Base-by-base conservation (phyloP, 2,113 vertebrate species). In the Hoplias malabaricus region DNA sequence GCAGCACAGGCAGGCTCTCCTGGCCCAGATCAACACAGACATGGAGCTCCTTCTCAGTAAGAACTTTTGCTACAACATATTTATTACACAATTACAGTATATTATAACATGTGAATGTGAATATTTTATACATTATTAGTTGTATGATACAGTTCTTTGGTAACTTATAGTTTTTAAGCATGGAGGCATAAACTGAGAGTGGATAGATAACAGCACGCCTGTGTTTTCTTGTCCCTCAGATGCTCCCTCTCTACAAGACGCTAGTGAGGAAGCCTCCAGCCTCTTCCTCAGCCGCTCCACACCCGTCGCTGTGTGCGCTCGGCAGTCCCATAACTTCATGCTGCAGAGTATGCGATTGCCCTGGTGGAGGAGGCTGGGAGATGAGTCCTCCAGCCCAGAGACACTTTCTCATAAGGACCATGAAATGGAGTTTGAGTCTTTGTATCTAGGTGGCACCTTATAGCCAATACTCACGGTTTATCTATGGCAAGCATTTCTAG, bases 311-410 rank as follows among this genome's bases (percentile, higher is more conserved):
- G 82, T 91, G 25, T 93, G 92, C 3, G 96, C 95, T 77, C 94
- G 92, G 6, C 92, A 96, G 7, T 86, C 89, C 67, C 96, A 99
- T 85, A 92, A 90, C 14, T 80, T 90, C 0, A 71, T 90, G 84
- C 89, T 99, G 81, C 96, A 93, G 87, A 86, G 88, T 0, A 48
- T 80, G 54, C 84, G 81, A 63, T 93, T 92, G 70, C 96, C 96
- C 0, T 99, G 96, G 96, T 99, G 96, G 97, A 94, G 90, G 86
- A 96, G 85, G n/a, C 92, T 98, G 76, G 93, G 89, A 67, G 92
- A 94, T 14, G 92, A 93, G 53, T 84, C 89, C 69, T 68, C 75
- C 1, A 84, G 90, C 83, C 84, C 90, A 46, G 89, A 87, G 70
- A 78, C 81, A 19, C 36, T 88, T 85, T 86, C 88, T 82, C 84